These are phyloP conservation scores for Gopherus flavomarginatus DNA, from an alignment of 2,113 vertebrate genomes.

Conservation along the genomic window DNA sequence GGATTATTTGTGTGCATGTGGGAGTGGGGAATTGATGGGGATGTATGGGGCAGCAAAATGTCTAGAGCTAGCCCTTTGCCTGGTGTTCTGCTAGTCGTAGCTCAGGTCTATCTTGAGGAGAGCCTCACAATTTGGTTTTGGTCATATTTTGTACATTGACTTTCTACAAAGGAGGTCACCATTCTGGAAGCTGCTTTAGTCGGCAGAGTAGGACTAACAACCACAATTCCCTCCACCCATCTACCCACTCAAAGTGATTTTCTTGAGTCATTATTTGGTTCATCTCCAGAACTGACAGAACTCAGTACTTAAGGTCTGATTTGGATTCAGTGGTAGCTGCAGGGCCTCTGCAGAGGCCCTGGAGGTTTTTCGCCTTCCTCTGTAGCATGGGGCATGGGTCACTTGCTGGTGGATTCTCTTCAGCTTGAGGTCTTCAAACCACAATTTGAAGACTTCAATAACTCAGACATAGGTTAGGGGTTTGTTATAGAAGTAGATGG, in stretches of 20 bases:
- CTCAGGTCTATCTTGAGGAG: not conserved
- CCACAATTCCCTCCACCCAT: no score
- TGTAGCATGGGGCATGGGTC: no score
- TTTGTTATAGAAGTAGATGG: no score
- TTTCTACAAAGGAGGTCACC: not conserved
- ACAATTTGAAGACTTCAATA: no score
- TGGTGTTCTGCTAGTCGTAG: not conserved
- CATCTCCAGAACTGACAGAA: not conserved
- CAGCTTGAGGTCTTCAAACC: no score
- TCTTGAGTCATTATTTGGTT: not conserved
- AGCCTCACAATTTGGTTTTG: not conserved
- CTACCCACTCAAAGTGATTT: not conserved
- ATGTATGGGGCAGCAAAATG: not conserved
- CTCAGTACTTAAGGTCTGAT: not conserved
- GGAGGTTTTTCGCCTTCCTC: no score
- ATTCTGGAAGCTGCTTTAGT: not conserved
- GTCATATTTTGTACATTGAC: not conserved
- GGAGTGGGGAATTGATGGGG: no score
- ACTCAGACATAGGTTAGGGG: no score
- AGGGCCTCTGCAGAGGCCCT: not conserved
- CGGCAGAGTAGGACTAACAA: no score
- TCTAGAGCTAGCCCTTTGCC: not conserved
- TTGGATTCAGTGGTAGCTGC: not conserved
- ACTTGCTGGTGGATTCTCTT: no score
- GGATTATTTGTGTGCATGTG: no score